Evolutionary conservation across 2,113 vertebrate species (phyloP).

Genomic region (Arenaria interpres): DNA sequence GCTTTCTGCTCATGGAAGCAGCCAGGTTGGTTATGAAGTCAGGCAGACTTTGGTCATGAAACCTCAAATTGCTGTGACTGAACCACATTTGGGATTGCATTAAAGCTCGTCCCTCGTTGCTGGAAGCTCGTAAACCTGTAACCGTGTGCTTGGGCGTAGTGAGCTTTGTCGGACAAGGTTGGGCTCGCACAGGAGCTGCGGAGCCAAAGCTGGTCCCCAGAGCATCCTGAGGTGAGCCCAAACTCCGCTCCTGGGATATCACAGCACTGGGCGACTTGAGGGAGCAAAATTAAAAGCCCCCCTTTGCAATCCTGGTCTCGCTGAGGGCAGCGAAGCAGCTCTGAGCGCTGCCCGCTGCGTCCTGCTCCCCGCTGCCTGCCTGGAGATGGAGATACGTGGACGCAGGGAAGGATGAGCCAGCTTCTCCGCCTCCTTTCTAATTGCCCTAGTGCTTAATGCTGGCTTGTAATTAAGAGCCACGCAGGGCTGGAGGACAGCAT

Average conservation of each 20-base stretch:
- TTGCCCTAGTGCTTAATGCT: background rate
- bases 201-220: background rate
- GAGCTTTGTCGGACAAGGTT: background rate
- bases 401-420: fast-evolving
- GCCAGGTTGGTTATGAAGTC: background rate
- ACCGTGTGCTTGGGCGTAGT: fast-evolving
- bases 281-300: background rate
- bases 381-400: fast-evolving
- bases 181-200: fast-evolving
- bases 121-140: fast-evolving
- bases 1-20: background rate
- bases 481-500: background rate
- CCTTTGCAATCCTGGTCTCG: background rate
- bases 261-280: fast-evolving
- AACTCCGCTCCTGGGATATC: fast-evolving
- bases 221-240: background rate
- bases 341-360: fast-evolving
- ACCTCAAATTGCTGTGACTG: background rate
- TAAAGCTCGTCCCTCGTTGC: background rate
- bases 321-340: background rate
- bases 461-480: background rate
- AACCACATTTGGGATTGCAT: fast-evolving
- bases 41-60: background rate
- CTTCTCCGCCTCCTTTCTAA: background rate
- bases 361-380: background rate